Evolutionary conservation across 2,113 vertebrate species (phyloP).

Genomic region (Microtus montanus): DNA sequence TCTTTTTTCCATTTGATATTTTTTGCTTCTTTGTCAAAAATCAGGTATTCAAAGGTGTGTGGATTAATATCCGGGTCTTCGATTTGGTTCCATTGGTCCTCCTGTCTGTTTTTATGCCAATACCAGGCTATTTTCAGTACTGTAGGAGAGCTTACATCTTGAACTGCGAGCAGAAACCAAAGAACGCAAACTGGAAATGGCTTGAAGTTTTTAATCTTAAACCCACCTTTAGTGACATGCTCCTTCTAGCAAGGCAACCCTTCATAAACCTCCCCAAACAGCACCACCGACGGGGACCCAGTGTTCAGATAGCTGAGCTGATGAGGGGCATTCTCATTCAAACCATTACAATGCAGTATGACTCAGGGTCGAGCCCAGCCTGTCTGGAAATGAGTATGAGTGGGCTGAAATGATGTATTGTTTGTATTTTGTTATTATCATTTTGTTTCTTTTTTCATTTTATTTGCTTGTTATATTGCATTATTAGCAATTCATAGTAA

Average conservation of each 20-base stretch:
- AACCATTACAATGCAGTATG: neutral
- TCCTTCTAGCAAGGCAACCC: neutral
- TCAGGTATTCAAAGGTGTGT: too few relatives aligned
- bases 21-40: too few relatives aligned
- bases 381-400: neutral
- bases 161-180: neutral
- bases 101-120: too few relatives aligned
- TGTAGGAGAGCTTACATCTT: neutral
- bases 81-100: too few relatives aligned
- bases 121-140: too few relatives aligned
- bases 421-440: neutral
- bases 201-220: neutral
- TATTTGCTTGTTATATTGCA: neutral
- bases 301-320: neutral
- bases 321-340: neutral
- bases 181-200: neutral
- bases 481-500: constrained; percentile 52
- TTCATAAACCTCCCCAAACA: neutral
- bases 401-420: constrained; percentile 1
- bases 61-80: too few relatives aligned
- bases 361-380: neutral
- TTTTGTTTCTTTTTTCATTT: neutral
- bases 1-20: too few relatives aligned
- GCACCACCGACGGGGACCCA: neutral
- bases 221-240: neutral